Base-by-base conservation (phyloP, 2,113 vertebrate genomes). In the Noturus placidus region DNA sequence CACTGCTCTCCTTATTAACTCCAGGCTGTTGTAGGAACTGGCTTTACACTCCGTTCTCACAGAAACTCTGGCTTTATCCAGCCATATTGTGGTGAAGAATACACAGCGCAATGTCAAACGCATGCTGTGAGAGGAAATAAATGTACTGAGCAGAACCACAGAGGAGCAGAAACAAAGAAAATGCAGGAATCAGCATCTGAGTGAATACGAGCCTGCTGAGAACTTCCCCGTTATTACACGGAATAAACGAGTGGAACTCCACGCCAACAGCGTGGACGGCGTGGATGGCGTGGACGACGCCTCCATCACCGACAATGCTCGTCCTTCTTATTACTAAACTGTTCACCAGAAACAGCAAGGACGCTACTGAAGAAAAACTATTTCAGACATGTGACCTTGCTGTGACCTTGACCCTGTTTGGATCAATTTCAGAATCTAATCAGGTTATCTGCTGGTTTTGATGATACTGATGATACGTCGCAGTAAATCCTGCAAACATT, bases 171-270 rank as follows among this genome's bases (percentile, higher is more conserved):
- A 70, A 17, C 69, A 70, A 6, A 38, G 30, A 33, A 70, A 70
- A 2, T 70, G 67, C 67, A 70, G 67, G 67, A 70, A 70, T 70
- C 67, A 70, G 67, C 67, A 70, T 70, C 67, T 19, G 67, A 70
- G 30, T 7, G 67, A 35, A 19, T 35, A 35, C 3, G 67, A 70
- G 15, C 67, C 67, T 70, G 67, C 67, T 35, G 67, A 70, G 67
- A 70, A 35, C 67, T 33, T 67, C 65, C 4, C n/a, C 13, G 4
- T 67, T 15, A 30, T 67, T 30, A 67, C 65, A n/a, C 65, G 0
- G 3, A 67, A 15, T 30, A 33, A 33, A 69, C 65, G 33, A 11
- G 22, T 33, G 2, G 3, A 70, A 6, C 67, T 19, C n/a, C 10
- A 30, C 4, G 3, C 10, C 27, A 13, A 14, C 63, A 15, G 63